These are phyloP conservation scores for Clamator glandarius DNA, from an alignment of 2,797 vertebrate species.

Conservation along the genomic window DNA sequence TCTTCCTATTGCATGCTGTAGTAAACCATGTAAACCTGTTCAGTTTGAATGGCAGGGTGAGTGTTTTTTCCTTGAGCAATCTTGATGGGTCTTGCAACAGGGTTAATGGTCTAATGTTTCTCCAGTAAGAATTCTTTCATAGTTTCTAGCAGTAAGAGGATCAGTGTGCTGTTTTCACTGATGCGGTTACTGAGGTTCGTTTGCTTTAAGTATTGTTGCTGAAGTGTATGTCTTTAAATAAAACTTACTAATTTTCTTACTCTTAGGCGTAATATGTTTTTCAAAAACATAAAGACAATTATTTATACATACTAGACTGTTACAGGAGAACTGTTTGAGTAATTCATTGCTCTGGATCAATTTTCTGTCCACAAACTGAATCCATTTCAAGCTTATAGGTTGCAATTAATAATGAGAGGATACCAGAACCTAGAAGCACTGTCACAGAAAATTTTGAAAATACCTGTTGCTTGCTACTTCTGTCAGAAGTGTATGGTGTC, in stretches of 20 bases:
- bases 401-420: not conserved
- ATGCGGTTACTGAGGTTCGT: not conserved
- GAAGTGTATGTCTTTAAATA: not conserved
- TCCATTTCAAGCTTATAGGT: not conserved
- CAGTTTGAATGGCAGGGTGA: not conserved
- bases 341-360: not conserved
- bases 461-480: not conserved
- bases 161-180: not conserved
- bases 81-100: not conserved
- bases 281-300: not conserved
- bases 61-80: not conserved
- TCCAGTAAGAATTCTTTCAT: too few relatives aligned
- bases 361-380: not conserved
- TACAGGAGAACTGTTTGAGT: not conserved
- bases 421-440: not conserved
- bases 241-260: not conserved
- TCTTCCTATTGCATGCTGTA: not conserved
- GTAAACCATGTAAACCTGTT: not conserved
- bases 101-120: not conserved
- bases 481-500: not conserved
- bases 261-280: not conserved
- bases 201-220: not conserved
- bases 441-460: not conserved
- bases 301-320: not conserved
- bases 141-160: not conserved